A percentile compares a stretch with the other conserved stretches of the same genome.
Conservation (phyloP, 2,113 vertebrate species). For the human region GRCh38 chr4:95488001-95488500, state of each 20-base stretch:
- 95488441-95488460: neutral
- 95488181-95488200: neutral
- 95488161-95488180: neutral
- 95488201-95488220: constrained; percentile 14
- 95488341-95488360: constrained; percentile 22
- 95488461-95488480: neutral
- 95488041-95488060: neutral
- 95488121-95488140: neutral
- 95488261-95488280: neutral
- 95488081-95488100: neutral
- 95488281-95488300: constrained; percentile 19
- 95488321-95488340: constrained; percentile 14
- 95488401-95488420: neutral
- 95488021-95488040: neutral
- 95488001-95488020: neutral
- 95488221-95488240: constrained; percentile 3
- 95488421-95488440: constrained; percentile 33
- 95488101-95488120: neutral
- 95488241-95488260: neutral
- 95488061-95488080: neutral
- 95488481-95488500: neutral
- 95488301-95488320: neutral
- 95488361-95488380: neutral
- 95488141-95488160: constrained; percentile 40
- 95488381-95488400: neutral